These are phyloP conservation scores for Anodontia alba DNA, from an alignment of 2,888 invertebrate genomes.

Conservation along the genomic window DNA sequence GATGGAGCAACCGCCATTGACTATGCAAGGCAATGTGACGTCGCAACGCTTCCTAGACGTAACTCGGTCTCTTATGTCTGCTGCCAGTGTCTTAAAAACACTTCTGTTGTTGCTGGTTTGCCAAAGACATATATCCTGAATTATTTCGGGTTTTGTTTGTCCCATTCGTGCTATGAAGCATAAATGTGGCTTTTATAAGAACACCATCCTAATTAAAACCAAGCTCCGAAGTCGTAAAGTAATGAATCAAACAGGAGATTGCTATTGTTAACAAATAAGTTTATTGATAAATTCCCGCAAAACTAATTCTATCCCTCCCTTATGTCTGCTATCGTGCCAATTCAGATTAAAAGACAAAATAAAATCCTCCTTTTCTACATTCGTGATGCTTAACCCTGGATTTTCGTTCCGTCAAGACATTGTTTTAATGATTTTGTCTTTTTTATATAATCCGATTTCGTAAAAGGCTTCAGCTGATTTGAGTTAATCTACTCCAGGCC, in stretches of 20 bases:
- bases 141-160: too few species aligned
- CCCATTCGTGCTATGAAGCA: background rate
- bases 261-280: slow-evolving; percentile 3
- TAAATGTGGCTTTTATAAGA: background rate
- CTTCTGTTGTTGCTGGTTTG: background rate
- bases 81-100: background rate
- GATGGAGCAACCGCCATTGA: slow-evolving; percentile 56
- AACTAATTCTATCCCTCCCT: slow-evolving; percentile 30
- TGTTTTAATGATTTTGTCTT: slow-evolving; percentile 49
- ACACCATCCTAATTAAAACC: slow-evolving; percentile 8
- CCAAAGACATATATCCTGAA: background rate
- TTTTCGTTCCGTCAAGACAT: slow-evolving; percentile 30
- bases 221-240: slow-evolving; percentile 16
- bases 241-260: slow-evolving; percentile 28
- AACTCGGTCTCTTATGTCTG: background rate
- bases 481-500: slow-evolving; percentile 29
- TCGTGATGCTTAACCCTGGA: slow-evolving; percentile 13
- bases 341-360: slow-evolving; percentile 40
- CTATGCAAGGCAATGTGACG: background rate
- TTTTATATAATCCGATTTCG: slow-evolving; percentile 54
- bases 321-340: slow-evolving; percentile 38
- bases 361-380: background rate
- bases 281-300: slow-evolving; percentile 21
- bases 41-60: background rate
- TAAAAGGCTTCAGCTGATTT: slow-evolving; percentile 47